Conservation (phyloP, 1,140 invertebrate genomes). For the Apis florea region DNA sequence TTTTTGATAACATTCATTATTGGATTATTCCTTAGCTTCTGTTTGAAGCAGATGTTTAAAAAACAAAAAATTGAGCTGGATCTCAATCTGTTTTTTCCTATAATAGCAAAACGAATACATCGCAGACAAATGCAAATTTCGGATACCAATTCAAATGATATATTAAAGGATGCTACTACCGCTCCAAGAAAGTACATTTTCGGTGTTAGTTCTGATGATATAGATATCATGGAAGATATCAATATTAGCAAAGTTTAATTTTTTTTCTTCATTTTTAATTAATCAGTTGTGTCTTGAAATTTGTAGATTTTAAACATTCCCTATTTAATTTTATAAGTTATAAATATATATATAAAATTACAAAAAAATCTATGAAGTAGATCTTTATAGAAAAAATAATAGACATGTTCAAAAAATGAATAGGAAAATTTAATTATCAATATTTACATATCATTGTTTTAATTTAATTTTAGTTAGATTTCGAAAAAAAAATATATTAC, state of each 20-base stretch:
- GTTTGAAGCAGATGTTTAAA: constrained; percentile 59
- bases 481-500: background rate
- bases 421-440: background rate
- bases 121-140: constrained; percentile 33
- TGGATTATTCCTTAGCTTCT: constrained; percentile 83
- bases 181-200: constrained; percentile 55
- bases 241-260: constrained; percentile 39
- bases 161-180: background rate
- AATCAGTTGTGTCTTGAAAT: background rate
- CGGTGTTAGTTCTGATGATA: background rate
- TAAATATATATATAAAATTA: background rate
- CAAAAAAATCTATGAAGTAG: too few species aligned
- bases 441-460: background rate
- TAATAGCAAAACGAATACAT: constrained; percentile 80
- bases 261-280: background rate
- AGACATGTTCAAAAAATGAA: background rate
- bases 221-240: background rate
- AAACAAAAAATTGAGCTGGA: constrained; percentile 71
- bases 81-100: constrained; percentile 84
- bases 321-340: background rate
- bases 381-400: background rate
- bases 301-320: constrained; percentile 41
- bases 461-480: background rate
- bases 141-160: background rate
- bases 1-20: constrained; percentile 84